Conservation (phyloP, 2,797 vertebrate genomes). For the Cossypha niveicapilla region DNA sequence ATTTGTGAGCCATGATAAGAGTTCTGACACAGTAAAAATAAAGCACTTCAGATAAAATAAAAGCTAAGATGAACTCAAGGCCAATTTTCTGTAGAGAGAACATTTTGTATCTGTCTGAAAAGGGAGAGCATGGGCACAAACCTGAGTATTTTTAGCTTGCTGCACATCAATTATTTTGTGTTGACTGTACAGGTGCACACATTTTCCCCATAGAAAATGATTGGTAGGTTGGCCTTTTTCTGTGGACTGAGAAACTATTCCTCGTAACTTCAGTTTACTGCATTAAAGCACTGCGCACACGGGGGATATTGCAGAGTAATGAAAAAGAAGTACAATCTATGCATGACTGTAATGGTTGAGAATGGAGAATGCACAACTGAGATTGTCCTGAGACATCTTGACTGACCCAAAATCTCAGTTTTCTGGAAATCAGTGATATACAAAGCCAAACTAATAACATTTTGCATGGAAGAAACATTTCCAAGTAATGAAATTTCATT, state of each 20-base stretch:
- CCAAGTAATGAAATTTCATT: not conserved
- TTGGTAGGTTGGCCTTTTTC: not conserved
- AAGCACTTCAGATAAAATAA: not conserved
- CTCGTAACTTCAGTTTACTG: not conserved
- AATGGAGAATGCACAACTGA: not conserved
- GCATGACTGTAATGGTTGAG: not conserved
- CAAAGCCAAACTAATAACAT: not conserved
- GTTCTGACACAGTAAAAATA: not conserved
- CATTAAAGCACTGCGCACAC: not conserved
- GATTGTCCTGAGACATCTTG: not conserved
- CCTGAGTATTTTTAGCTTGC: not conserved
- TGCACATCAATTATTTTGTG: not conserved
- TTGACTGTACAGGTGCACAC: not conserved
- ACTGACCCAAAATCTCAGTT: not conserved
- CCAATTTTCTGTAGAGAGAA: not conserved
- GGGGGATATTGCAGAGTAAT: not conserved
- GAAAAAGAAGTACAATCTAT: not conserved
- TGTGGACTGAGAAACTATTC: not conserved
- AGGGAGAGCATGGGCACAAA: not conserved
- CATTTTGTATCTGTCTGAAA: not conserved
- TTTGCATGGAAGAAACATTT: constrained; percentile 12
- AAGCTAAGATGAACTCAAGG: not conserved
- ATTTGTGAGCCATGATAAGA: not conserved
- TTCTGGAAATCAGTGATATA: not conserved
- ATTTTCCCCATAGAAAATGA: not conserved